Conservation (phyloP, 2,113 vertebrate genomes). For the Ranitomeya imitator region DNA sequence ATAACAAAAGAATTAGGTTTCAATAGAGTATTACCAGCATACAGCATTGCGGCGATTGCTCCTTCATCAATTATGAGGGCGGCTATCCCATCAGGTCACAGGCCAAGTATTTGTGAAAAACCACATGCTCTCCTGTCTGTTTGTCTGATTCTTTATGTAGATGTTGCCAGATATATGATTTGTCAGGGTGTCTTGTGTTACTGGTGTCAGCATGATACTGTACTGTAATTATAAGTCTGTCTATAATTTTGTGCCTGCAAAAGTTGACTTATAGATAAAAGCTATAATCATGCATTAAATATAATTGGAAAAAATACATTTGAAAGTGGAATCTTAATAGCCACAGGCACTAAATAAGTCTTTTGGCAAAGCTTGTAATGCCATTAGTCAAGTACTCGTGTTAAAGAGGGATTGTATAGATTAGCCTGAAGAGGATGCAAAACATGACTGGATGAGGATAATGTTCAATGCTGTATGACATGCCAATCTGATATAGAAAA, state of each 20-base stretch:
- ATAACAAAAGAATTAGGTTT: neutral
- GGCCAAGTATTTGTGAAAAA: neutral
- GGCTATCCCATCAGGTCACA: neutral
- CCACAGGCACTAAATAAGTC: slow-evolving; percentile 3
- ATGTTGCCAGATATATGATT: slow-evolving; percentile 12
- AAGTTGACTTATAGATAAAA: slow-evolving; percentile 15
- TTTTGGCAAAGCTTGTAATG: neutral
- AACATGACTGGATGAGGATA: slow-evolving; percentile 22
- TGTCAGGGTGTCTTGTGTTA: slow-evolving; percentile 1
- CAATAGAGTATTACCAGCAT: neutral
- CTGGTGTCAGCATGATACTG: slow-evolving; percentile 9
- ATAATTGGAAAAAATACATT: neutral
- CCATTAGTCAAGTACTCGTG: slow-evolving; percentile 23
- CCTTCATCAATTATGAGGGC: neutral
- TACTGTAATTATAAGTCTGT: slow-evolving; percentile 2
- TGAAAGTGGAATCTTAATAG: neutral
- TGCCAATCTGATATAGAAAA: slow-evolving; percentile 8
- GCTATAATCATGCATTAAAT: slow-evolving; percentile 19
- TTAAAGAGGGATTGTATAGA: neutral
- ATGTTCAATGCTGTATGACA: slow-evolving; percentile 26
- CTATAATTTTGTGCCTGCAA: slow-evolving; percentile 3
- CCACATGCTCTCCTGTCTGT: neutral
- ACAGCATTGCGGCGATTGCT: neutral
- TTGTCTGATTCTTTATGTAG: neutral
- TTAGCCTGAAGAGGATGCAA: slow-evolving; percentile 29